These are phyloP conservation scores for Cebus imitator DNA, from an alignment of 2,113 vertebrate species.

Conservation along the genomic window DNA sequence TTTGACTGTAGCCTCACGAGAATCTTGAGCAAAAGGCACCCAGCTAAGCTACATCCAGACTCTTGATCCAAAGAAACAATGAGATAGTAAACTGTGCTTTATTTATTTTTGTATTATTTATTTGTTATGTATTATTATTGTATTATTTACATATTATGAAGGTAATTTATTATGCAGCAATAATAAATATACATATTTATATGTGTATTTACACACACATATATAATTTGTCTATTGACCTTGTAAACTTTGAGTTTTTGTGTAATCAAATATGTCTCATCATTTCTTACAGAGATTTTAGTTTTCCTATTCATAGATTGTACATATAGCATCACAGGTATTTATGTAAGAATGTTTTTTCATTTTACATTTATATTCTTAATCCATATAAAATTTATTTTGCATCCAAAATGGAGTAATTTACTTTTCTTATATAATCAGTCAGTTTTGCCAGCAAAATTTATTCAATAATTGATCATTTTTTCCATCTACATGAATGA, in stretches of 20 bases:
- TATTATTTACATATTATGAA: not conserved
- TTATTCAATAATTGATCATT: not conserved
- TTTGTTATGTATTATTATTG: not conserved
- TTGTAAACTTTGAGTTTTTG: not conserved
- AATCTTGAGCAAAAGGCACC: not conserved
- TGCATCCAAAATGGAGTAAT: not conserved
- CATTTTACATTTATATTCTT: not conserved
- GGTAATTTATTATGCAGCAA: not conserved
- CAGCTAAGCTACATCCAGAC: not conserved
- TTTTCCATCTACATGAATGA: not conserved
- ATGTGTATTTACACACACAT: not conserved
- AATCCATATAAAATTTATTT: not conserved
- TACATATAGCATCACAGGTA: not conserved
- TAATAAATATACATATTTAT: not conserved
- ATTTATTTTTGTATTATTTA: not conserved
- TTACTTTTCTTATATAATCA: not conserved
- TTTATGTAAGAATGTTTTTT: not conserved
- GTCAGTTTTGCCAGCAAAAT: constrained; percentile 20
- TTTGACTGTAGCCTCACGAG: not conserved
- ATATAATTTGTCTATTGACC: not conserved
- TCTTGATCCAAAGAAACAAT: not conserved
- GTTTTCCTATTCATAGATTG: not conserved
- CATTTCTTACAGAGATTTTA: constrained; percentile 20
- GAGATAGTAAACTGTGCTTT: not conserved
- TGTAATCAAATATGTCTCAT: not conserved